These are phyloP conservation scores for Manduca sexta DNA, from an alignment of 1,140 invertebrate species.

Conservation along the genomic window DNA sequence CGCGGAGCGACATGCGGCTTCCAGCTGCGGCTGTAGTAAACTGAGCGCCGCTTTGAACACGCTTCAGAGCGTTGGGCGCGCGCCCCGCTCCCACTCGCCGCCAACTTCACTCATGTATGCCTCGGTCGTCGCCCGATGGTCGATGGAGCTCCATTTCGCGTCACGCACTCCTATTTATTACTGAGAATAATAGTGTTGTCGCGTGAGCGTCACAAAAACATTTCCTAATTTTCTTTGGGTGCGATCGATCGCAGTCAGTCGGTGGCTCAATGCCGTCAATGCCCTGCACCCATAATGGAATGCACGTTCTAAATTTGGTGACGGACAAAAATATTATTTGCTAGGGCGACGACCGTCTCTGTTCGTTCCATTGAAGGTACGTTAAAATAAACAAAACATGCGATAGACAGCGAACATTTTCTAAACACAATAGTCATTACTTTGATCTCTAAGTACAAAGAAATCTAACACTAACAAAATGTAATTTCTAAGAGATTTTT, in stretches of 20 bases:
- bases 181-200: conserved; percentile 27
- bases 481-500: no score
- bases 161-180: conserved; percentile 60
- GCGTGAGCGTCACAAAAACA: conserved; percentile 23
- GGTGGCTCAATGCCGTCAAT: conserved; percentile 1
- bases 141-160: conserved; percentile 53
- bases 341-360: conserved; percentile 37
- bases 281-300: conserved; percentile 8
- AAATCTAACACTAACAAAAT: no score
- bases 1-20: conserved; percentile 52
- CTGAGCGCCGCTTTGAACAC: conserved; percentile 60
- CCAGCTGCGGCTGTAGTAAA: conserved; percentile 57
- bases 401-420: conserved; percentile 8
- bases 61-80: conserved; percentile 48
- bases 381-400: conserved; percentile 25
- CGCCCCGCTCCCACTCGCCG: conserved; percentile 37
- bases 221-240: conserved; percentile 12
- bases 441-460: no score
- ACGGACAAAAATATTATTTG: conserved; percentile 40
- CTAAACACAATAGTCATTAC: conserved; percentile 5
- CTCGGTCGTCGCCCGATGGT: conserved; percentile 62
- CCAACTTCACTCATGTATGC: conserved; percentile 53
- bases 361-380: conserved; percentile 16
- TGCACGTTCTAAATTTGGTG: conserved; percentile 38
- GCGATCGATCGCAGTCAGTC: conserved; percentile 6